Percentiles rank a stretch among this genome's conserved stretches.
These are phyloP conservation scores for Listronotus oregonensis DNA, from an alignment of 1,140 invertebrate species.

Conservation along the genomic window DNA sequence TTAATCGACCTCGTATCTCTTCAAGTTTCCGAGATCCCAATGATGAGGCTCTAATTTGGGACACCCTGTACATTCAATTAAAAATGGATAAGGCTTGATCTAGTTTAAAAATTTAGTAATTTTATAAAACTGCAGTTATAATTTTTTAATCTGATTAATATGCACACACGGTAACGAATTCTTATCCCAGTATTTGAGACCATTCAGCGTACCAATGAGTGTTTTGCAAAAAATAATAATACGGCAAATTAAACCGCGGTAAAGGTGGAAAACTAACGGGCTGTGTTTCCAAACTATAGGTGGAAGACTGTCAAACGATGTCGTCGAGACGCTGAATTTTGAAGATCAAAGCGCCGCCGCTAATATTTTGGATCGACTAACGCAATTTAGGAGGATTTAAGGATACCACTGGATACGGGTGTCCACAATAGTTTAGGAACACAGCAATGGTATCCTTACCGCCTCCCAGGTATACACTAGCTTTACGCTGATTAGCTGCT, in stretches of 20 bases:
- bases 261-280: constrained; percentile 46
- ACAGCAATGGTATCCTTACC: constrained; percentile 69
- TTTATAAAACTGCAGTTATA: too few species aligned
- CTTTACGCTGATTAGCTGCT: constrained; percentile 42
- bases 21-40: too few species aligned
- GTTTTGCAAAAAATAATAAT: too few species aligned
- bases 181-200: too few species aligned
- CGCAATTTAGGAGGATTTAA: constrained; percentile 39
- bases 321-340: constrained; percentile 33
- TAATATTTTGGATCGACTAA: constrained; percentile 32
- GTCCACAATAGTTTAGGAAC: constrained; percentile 67
- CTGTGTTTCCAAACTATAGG: constrained; percentile 59
- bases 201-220: too few species aligned
- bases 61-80: too few species aligned
- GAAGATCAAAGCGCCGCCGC: constrained; percentile 24
- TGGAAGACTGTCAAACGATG: constrained; percentile 52
- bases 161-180: too few species aligned
- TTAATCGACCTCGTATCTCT: too few species aligned
- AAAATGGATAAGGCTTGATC: too few species aligned
- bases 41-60: too few species aligned
- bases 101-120: too few species aligned
- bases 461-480: constrained; percentile 61
- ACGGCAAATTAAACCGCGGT: not conserved
- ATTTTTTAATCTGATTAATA: too few species aligned
- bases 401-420: constrained; percentile 52